phyloP scores from a whole-genome alignment of 2,113 vertebrate genomes.

The Monopterus albus region DNA sequence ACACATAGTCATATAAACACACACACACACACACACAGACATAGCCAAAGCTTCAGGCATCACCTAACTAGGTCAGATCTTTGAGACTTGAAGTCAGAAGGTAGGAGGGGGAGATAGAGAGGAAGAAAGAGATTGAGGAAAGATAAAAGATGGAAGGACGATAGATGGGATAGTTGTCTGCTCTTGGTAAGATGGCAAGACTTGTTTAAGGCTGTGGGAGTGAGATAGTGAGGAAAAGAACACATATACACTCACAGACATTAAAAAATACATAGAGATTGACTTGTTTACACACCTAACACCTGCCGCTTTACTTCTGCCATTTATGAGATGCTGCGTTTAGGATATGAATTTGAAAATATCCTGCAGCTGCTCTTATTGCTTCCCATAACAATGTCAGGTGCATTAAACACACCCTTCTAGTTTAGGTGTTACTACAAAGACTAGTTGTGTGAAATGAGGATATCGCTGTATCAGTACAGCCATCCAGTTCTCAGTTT shows the following conservation, averaged over 20 bases:
- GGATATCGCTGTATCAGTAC: slow-evolving; percentile 43
- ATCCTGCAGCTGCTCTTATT: slow-evolving; percentile 37
- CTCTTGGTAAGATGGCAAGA: slow-evolving; percentile 49
- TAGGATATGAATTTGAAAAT: slow-evolving; percentile 28
- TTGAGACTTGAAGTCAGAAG: slow-evolving; percentile 66
- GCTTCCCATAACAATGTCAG: slow-evolving; percentile 42
- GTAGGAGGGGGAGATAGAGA: slow-evolving; percentile 42
- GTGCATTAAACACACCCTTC: slow-evolving; percentile 33
- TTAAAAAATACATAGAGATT: slow-evolving; percentile 52
- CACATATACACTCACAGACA: not conserved
- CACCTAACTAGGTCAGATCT: slow-evolving; percentile 78
- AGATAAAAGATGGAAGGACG: slow-evolving; percentile 63
- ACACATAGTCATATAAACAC: slow-evolving; percentile 11
- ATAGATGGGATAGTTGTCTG: slow-evolving; percentile 57
- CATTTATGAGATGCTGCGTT: slow-evolving; percentile 49
- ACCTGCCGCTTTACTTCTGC: slow-evolving; percentile 61
- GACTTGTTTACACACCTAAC: slow-evolving; percentile 58
- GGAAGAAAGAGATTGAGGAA: slow-evolving; percentile 61
- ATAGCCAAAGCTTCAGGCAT: slow-evolving; percentile 58
- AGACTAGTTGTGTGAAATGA: slow-evolving; percentile 54
- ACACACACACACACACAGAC: slow-evolving; percentile 37
- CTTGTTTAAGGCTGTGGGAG: slow-evolving; percentile 44
- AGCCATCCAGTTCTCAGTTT: slow-evolving; percentile 57
- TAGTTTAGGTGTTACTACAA: slow-evolving; percentile 34
- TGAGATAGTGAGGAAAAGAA: slow-evolving; percentile 32